Evolutionary conservation across 2,888 invertebrate genomes (phyloP), one percentile per base, ranked within the genome.

Genomic region (Parelbella ahira): DNA sequence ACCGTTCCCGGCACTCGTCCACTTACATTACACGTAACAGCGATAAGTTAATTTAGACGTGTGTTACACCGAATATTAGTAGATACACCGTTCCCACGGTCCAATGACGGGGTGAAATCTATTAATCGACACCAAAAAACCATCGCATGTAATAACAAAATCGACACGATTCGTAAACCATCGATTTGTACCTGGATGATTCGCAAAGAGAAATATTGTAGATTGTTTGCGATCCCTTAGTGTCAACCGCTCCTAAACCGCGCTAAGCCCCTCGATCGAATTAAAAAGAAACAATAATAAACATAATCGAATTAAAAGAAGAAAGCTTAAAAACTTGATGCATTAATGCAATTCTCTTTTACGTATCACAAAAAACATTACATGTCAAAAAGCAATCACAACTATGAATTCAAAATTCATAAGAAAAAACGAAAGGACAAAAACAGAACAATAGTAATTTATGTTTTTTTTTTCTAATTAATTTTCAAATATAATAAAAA

Each of bases 401-500:
- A 86, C 68, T 84, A 84, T 87, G 88, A 88, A 88, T 88, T 88
- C 87, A 72, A 55, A 88, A 88, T 88, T 88, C 88, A 88, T 74
- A 77, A 74, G 72, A 73, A 62, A 15, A 65, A 82, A 73, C 62
- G 60, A 73, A 75, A 71, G 53, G 69, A 77, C 69, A 77, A 81
- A 15, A 81, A 78, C 77, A 79, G 72, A 81, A 77, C 72, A 74
- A 70, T 56, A 56, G n/a, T n/a, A n/a, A n/a, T n/a, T 63, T 57
- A 65, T 2, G 15, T 4, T 15, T 3, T 51, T 55, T 54, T 67
- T 47, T 50, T 53, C 56, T 48, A 51, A 41, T 42, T 50, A 49
- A 37, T 51, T 57, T 52, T 49, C 50, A 50, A 54, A 56, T 51
- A 56, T 51, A 60, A 51, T 54, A 56, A 60, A 56, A 60, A 56